A percentile compares a stretch with the other conserved stretches of the same genome.
phyloP scores from a whole-genome alignment of 23 tunicate genomes.

The Oikopleura dioica region DNA sequence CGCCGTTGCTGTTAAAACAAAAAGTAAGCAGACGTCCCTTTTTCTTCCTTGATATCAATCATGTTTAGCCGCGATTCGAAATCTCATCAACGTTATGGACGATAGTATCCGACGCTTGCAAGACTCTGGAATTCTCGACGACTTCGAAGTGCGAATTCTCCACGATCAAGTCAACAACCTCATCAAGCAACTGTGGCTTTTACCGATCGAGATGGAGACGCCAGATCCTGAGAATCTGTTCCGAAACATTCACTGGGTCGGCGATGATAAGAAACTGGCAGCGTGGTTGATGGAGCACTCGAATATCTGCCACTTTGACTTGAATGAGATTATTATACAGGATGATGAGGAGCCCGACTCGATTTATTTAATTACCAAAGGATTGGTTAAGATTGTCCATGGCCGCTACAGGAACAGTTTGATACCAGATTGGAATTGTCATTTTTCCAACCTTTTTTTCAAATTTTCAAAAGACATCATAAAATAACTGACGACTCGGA shows the following conservation, averaged over 20 bases:
- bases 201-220: not conserved
- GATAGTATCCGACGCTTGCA: not conserved
- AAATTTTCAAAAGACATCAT: not conserved
- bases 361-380: not conserved
- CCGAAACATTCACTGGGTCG: not conserved
- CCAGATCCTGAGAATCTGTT: conserved; percentile 4
- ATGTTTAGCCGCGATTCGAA: conserved; percentile 9
- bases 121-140: not conserved
- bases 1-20: conserved; percentile 9
- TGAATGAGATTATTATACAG: not conserved
- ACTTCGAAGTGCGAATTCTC: not conserved
- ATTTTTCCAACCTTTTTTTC: not conserved
- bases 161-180: not conserved
- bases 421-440: not conserved
- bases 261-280: not conserved
- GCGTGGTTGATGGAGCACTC: not conserved
- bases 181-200: not conserved
- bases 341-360: conserved; percentile 12
- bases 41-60: too few relatives aligned
- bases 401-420: not conserved
- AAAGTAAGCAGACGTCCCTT: conserved; percentile 5
- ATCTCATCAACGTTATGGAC: not conserved
- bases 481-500: not conserved
- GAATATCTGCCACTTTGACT: not conserved
- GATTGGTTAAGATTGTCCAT: not conserved